phyloP scores from a whole-genome alignment of 1,140 invertebrate genomes.

The Ostrea denselamellosa region DNA sequence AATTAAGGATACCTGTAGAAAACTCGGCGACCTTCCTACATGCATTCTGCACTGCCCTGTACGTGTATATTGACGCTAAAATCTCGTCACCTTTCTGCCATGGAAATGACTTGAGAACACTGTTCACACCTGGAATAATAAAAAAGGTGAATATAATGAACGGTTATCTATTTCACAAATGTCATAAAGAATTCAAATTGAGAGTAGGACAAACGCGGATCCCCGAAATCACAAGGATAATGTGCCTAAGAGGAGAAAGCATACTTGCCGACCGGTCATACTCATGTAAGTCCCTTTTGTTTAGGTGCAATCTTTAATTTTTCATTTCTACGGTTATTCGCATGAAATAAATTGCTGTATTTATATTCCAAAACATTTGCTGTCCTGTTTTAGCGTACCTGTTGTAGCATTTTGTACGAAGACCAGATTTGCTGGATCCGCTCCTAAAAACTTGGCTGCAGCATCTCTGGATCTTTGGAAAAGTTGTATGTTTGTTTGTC shows the following conservation, averaged over 20 bases:
- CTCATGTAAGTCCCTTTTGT: not conserved
- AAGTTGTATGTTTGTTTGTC: not conserved
- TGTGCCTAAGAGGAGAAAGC: no score
- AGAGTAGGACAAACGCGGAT: not conserved
- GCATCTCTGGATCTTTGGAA: not conserved
- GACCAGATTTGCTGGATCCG: not conserved
- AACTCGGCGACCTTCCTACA: slow-evolving; percentile 11
- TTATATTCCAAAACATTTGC: no score
- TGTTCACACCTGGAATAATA: not conserved
- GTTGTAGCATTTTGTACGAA: slow-evolving; percentile 43
- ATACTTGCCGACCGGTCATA: no score
- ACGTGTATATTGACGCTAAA: not conserved
- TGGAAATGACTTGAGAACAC: not conserved
- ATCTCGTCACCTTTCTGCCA: slow-evolving; percentile 40
- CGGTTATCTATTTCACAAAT: not conserved
- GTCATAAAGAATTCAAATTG: not conserved
- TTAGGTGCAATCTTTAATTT: not conserved
- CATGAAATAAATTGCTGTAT: no score
- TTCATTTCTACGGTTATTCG: no score
- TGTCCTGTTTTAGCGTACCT: not conserved
- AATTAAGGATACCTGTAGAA: not conserved
- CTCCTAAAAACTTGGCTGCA: slow-evolving; percentile 4
- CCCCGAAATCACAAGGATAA: no score
- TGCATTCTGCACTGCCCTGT: not conserved
- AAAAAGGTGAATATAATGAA: not conserved